phyloP scores from a whole-genome alignment of 2,888 invertebrate genomes.

The Noctua janthe region DNA sequence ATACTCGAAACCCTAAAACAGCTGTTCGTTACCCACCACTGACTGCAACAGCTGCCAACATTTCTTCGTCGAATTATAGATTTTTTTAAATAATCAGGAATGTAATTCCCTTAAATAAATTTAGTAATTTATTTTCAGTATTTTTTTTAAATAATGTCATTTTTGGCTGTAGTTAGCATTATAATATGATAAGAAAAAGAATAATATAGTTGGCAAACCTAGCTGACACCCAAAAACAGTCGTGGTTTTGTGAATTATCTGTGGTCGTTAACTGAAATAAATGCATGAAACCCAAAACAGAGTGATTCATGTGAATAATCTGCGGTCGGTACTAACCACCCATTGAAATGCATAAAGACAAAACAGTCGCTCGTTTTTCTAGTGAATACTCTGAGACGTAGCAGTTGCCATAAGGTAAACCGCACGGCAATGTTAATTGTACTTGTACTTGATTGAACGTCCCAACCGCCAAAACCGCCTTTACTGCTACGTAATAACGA shows the following conservation, averaged over 20 bases:
- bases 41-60: not conserved
- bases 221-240: not conserved
- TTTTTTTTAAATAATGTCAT: too few relatives aligned
- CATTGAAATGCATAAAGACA: not conserved
- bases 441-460: not conserved
- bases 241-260: too few relatives aligned
- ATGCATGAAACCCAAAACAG: not conserved
- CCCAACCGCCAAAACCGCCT: not conserved
- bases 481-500: not conserved
- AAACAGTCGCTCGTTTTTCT: not conserved
- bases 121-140: too few relatives aligned
- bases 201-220: too few relatives aligned
- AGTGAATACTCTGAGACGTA: conserved; percentile 15
- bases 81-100: too few relatives aligned
- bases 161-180: too few relatives aligned
- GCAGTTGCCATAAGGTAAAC: not conserved
- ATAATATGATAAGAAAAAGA: too few relatives aligned
- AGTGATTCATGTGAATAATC: not conserved
- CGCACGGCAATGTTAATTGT: not conserved
- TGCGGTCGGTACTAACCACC: not conserved
- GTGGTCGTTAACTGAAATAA: not conserved
- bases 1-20: not conserved
- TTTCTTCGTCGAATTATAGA: too few relatives aligned
- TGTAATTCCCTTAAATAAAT: too few relatives aligned
- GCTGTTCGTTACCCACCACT: not conserved